Base-by-base conservation (phyloP, 2,888 invertebrate species). In the Ophion costatus region DNA sequence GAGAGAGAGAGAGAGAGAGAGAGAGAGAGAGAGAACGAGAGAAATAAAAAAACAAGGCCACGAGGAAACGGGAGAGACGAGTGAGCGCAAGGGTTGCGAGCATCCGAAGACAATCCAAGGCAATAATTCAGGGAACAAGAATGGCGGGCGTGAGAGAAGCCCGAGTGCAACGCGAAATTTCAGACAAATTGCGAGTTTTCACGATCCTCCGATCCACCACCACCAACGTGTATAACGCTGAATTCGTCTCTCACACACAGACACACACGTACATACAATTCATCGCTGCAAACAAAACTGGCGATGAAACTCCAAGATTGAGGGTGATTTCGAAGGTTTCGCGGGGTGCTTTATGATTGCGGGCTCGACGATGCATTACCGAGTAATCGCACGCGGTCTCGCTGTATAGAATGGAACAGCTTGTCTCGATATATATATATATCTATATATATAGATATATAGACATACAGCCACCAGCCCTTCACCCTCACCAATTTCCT, bases 401-500 rank as follows among this genome's bases (percentile, higher is more conserved):
- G 77, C 38, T 42, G 4, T 38, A 38, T 9, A 38, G 51, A n/a
- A 45, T n/a, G 11, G 11, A 51, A 42, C n/a, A 63, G 45, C n/a
- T 51, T 64, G 17, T 61, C 29, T 45, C 22, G 17, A n/a, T n/a
- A n/a, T n/a, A n/a, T n/a, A n/a, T 67, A 10, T 74, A 22, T n/a
- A 11, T 63, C 29, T 63, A 61, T 9, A 7, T 20, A 10, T 1
- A 17, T 38, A 38, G 7, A 56, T 20, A 38, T n/a, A 56, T n/a
- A 20, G 63, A 4, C 59, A 38, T 38, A 56, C 11, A 67, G 10
- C 22, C 33, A n/a, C 56, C 24, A 29, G 17, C n/a, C 29, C 63
- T 24, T 45, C 24, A 5, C 69, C 74, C 63, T 56, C 74, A 75
- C 79, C 83, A 87, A 87, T 86, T 83, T 86, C 67, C 73, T 79